Percentiles rank a stretch among this genome's conserved stretches.
These are phyloP conservation scores for Lytechinus pictus DNA, from an alignment of 35 echinoderm and acorn worm species.

Conservation along the genomic window DNA sequence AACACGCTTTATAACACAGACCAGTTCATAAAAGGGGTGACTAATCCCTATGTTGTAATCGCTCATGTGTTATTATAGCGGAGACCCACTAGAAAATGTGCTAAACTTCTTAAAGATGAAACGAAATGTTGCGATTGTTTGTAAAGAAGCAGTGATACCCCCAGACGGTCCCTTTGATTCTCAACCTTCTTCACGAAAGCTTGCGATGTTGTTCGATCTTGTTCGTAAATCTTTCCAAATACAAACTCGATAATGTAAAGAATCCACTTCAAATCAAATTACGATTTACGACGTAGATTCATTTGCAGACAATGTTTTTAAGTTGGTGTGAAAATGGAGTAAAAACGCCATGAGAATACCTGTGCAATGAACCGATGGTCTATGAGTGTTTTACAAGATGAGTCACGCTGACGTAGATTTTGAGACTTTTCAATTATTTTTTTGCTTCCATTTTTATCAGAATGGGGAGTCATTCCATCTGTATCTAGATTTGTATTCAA, in stretches of 20 bases:
- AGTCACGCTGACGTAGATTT: not conserved
- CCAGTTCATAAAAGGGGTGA: not conserved
- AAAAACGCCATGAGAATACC: not conserved
- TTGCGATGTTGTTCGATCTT: constrained; percentile 24
- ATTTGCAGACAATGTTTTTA: not conserved
- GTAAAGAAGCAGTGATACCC: constrained; percentile 11
- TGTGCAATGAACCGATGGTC: not conserved
- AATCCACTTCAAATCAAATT: not conserved
- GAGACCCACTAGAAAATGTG: constrained; percentile 45
- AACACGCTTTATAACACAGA: not conserved
- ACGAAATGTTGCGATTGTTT: not conserved
- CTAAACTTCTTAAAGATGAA: constrained; percentile 28
- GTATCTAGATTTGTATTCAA: too few species aligned
- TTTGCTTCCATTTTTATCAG: too few species aligned
- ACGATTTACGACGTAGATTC: not conserved
- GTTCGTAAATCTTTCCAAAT: constrained; percentile 37
- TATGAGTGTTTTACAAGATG: not conserved
- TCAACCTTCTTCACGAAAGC: constrained; percentile 6
- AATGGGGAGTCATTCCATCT: too few species aligned
- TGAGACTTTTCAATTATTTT: not conserved
- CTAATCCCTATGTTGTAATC: constrained; percentile 14
- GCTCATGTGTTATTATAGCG: constrained; percentile 38
- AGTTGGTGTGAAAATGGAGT: not conserved
- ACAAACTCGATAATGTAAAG: not conserved
- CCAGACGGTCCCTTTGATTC: not conserved